phyloP scores from a whole-genome alignment of 2,888 invertebrate genomes.

The Agriopis leucophaearia region DNA sequence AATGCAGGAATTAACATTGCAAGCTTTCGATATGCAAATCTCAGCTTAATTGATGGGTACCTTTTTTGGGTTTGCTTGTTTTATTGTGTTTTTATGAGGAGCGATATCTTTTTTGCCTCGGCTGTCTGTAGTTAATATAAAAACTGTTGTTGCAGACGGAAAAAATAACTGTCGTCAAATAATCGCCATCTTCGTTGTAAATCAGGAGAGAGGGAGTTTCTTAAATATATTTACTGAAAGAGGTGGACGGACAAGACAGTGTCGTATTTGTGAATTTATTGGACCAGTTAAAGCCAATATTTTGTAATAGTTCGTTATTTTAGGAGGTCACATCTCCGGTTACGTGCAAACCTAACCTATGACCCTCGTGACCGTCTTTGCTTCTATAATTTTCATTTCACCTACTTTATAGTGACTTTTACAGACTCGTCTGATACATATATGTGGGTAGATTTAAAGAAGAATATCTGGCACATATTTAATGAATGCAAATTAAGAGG shows the following conservation, averaged over 20 bases:
- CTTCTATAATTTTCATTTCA: constrained; percentile 22
- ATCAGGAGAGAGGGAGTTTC: constrained; percentile 17
- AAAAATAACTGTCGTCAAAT: constrained; percentile 9
- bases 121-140: background rate
- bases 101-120: constrained; percentile 36
- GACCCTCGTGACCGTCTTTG: constrained; percentile 32
- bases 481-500: background rate
- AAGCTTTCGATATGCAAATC: constrained; percentile 68
- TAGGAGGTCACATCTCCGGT: constrained; percentile 33
- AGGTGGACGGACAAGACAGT: constrained; percentile 22
- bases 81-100: constrained; percentile 45
- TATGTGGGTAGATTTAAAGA: background rate
- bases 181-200: constrained; percentile 11
- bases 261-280: constrained; percentile 29
- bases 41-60: constrained; percentile 44
- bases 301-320: constrained; percentile 36
- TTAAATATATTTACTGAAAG: constrained; percentile 25
- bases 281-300: constrained; percentile 32
- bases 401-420: constrained; percentile 26
- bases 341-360: constrained; percentile 35
- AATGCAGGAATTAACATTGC: constrained; percentile 58
- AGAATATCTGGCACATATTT: background rate
- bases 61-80: constrained; percentile 49
- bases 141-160: background rate
- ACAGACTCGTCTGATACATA: constrained; percentile 8